Evolutionary conservation across 2,797 vertebrate genomes (phyloP).

Genomic region (Clarias fuscus): DNA sequence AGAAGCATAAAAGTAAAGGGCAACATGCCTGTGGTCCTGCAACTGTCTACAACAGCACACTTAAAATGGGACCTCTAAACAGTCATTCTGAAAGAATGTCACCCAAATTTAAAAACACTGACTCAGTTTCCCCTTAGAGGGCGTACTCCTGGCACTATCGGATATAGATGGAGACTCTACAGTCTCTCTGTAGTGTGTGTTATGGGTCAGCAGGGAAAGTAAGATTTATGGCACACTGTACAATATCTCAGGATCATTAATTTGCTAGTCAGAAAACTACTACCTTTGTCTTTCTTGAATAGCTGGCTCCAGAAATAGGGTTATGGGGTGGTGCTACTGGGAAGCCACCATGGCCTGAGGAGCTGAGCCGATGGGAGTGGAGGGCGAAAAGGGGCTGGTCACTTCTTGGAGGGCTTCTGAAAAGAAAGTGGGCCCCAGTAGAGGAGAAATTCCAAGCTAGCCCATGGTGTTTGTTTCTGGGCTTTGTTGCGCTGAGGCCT

Average conservation of each 20-base stretch:
- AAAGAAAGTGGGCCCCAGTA: slow-evolving; percentile 59
- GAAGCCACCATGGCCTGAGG: slow-evolving; percentile 41
- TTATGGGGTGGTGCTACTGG: background rate
- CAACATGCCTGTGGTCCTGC: slow-evolving; percentile 44
- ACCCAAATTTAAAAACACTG: slow-evolving; percentile 46
- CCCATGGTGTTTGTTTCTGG: slow-evolving; percentile 67
- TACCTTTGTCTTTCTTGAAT: slow-evolving; percentile 17
- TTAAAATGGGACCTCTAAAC: slow-evolving; percentile 37
- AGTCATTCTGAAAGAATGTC: slow-evolving; percentile 47
- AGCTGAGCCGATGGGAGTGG: slow-evolving; percentile 47
- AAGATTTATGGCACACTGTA: background rate
- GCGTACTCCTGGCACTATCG: slow-evolving; percentile 5
- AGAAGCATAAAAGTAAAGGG: slow-evolving; percentile 32
- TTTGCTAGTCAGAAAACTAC: slow-evolving; percentile 2
- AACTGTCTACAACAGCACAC: slow-evolving; percentile 27
- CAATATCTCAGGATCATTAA: background rate
- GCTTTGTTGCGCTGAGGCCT: slow-evolving; percentile 62
- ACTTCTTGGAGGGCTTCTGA: slow-evolving; percentile 30
- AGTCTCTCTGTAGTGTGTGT: slow-evolving; percentile 15
- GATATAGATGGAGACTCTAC: slow-evolving; percentile 32
- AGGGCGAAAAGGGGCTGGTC: slow-evolving; percentile 48
- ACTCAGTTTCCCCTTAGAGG: slow-evolving; percentile 43
- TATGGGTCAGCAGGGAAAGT: slow-evolving; percentile 23
- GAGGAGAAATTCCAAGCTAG: slow-evolving; percentile 61
- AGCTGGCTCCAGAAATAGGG: background rate